Conservation (phyloP, 2,113 vertebrate genomes). For the Oenanthe melanoleuca region DNA sequence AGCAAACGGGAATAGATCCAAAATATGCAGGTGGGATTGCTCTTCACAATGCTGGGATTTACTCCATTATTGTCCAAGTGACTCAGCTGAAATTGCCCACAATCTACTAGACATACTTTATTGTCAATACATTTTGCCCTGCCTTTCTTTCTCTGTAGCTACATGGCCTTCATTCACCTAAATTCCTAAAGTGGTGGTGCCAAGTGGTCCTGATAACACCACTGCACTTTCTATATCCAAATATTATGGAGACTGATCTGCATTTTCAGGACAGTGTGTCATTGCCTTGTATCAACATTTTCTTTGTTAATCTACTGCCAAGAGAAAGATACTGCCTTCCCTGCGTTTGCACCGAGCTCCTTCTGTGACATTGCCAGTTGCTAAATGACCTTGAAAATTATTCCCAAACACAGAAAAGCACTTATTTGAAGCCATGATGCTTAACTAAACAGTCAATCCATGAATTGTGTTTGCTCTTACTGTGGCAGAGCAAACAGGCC, state of each 20-base stretch:
- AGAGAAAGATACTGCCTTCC: not conserved
- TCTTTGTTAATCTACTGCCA: not conserved
- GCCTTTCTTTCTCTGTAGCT: not conserved
- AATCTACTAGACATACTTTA: not conserved
- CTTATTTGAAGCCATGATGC: not conserved
- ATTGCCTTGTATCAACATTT: not conserved
- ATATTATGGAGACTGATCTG: not conserved
- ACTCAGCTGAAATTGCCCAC: conserved; percentile 34
- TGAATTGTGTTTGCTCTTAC: not conserved
- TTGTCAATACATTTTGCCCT: not conserved
- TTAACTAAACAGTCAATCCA: not conserved
- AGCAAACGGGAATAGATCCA: conserved; percentile 32
- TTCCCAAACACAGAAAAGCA: not conserved
- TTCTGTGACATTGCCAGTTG: not conserved
- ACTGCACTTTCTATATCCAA: not conserved
- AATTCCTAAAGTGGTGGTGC: not conserved
- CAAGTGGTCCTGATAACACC: not conserved
- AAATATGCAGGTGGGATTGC: conserved; percentile 44
- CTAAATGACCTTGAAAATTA: conserved; percentile 4
- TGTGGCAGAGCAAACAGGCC: not conserved
- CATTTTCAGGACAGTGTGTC: not conserved
- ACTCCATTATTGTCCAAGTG: conserved; percentile 36
- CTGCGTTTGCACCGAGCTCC: not conserved
- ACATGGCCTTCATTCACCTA: not conserved
- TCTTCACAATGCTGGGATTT: conserved; percentile 48